These are phyloP conservation scores for Agrenia bidenticulata DNA, from an alignment of 2,888 invertebrate genomes.

Conservation along the genomic window DNA sequence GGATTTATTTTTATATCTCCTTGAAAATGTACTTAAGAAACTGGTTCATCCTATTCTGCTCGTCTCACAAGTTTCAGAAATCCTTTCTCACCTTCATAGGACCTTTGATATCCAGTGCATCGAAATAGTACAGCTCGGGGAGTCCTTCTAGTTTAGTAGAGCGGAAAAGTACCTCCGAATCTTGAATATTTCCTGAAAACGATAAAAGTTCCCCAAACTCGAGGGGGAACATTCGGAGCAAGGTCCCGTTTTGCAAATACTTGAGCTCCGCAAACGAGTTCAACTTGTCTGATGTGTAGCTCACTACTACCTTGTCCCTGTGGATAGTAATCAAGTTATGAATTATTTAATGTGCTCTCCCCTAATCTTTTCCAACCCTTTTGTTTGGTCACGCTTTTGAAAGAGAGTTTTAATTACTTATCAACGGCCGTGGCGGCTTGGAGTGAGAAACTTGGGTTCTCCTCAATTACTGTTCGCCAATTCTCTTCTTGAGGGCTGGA, in stretches of 20 bases:
- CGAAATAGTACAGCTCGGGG: slow-evolving; percentile 26
- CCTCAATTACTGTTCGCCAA: slow-evolving; percentile 79
- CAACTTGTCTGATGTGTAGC: slow-evolving; percentile 73
- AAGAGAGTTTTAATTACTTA: slow-evolving; percentile 57
- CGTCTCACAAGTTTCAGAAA: not conserved
- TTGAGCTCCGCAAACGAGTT: slow-evolving; percentile 76
- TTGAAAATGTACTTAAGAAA: not conserved
- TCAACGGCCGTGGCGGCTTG: slow-evolving; percentile 85
- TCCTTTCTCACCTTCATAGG: slow-evolving; percentile 21
- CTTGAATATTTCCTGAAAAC: slow-evolving; percentile 81
- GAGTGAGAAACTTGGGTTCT: slow-evolving; percentile 81
- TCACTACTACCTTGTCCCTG: slow-evolving; percentile 36
- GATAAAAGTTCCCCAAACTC: slow-evolving; percentile 86
- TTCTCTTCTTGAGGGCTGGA: slow-evolving; percentile 69
- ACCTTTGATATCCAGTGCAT: slow-evolving; percentile 28
- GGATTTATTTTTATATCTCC: not conserved
- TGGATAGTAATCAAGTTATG: slow-evolving; percentile 1
- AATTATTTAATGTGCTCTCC: not conserved
- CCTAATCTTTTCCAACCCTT: too few species aligned
- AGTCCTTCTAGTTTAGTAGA: slow-evolving; percentile 38
- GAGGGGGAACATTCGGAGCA: slow-evolving; percentile 72
- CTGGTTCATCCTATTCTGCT: not conserved
- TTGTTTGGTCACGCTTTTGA: too few species aligned
- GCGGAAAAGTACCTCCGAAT: slow-evolving; percentile 82
- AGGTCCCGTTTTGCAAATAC: slow-evolving; percentile 69